Percentiles rank a stretch among this genome's conserved stretches.
Conservation (phyloP, 2,113 vertebrate genomes). For the Nanger granti region DNA sequence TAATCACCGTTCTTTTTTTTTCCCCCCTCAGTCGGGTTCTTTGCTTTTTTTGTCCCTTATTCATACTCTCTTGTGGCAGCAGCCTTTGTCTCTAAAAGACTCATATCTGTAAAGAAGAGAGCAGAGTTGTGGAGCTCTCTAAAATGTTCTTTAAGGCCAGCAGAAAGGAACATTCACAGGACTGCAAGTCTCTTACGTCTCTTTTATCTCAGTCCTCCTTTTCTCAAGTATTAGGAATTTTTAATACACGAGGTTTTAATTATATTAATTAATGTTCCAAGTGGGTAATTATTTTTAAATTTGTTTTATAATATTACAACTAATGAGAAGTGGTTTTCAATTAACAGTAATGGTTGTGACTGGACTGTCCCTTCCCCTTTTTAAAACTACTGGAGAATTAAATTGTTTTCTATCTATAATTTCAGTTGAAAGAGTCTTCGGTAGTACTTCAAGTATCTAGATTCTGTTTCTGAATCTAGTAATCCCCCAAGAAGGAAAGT, state of each 20-base stretch:
- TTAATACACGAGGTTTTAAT: neutral
- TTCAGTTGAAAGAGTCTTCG: neutral
- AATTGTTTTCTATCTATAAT: neutral
- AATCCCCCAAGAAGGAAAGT: neutral
- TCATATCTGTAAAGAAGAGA: neutral
- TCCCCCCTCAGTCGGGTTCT: neutral
- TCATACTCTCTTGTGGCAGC: neutral
- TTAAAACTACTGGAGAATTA: neutral
- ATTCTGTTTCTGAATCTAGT: conserved; percentile 6
- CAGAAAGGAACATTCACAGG: neutral
- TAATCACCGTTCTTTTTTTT: neutral
- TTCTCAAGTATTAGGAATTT: neutral
- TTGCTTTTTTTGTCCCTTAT: neutral
- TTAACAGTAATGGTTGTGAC: neutral
- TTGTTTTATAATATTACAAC: neutral
- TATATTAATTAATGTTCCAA: neutral
- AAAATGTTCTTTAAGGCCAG: conserved; percentile 7
- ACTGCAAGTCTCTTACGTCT: neutral
- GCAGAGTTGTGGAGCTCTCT: neutral
- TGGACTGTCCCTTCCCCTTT: neutral
- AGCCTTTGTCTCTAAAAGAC: neutral
- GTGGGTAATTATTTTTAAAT: conserved; percentile 5
- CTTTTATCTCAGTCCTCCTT: neutral
- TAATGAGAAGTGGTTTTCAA: conserved; percentile 3
- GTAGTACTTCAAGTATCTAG: neutral